Base-by-base conservation (phyloP, 1,140 invertebrate species). In the Listronotus oregonensis region DNA sequence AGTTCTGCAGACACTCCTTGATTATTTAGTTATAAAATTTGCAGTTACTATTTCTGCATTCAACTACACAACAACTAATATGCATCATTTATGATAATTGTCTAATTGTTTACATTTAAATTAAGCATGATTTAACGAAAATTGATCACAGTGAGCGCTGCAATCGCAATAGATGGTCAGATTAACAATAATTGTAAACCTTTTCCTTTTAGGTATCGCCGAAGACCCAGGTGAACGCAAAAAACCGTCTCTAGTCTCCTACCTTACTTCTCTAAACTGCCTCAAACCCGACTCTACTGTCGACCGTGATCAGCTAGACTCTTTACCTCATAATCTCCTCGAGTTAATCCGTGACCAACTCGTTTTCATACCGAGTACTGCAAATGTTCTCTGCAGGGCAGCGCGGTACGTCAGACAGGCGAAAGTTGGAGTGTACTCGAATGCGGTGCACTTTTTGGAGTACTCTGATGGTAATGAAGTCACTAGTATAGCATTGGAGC, bases 261-360 rank as follows among this genome's bases (percentile, higher is more conserved):
- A n/a, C 44, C 68, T 77, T 5, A 47, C 75, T 12, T 56, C 70
- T n/a, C n/a, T 61, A 9, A 78, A 63, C 60, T 69, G 69, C 8
- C 70, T 73, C 17, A 75, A 73, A 60, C 40, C 71, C 27, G 77
- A 75, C 32, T 66, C 73, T 21, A 69, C 60, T 21, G 57, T 75
- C 43, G 75, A 77, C 67, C 64, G 73, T 17, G 75, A 83, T 59
- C 78, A 77, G 67, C 67, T 87, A 10, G 86, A 87, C 69, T 69
- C 81, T 50, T 78, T 88, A 57, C 86, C 89, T 49, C 85, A 85
- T 52, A 79, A 76, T 60, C 82, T 96, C 46, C 84, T 95, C 55
- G n/a, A 93, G 72, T 80, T 95, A 64, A 79, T 97, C 46, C 82
- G 92, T 50, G 90, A 91, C 71, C 92, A 94, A 78, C 91, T 90